Conservation (phyloP, 2,113 vertebrate species). For the Castor canadensis region DNA sequence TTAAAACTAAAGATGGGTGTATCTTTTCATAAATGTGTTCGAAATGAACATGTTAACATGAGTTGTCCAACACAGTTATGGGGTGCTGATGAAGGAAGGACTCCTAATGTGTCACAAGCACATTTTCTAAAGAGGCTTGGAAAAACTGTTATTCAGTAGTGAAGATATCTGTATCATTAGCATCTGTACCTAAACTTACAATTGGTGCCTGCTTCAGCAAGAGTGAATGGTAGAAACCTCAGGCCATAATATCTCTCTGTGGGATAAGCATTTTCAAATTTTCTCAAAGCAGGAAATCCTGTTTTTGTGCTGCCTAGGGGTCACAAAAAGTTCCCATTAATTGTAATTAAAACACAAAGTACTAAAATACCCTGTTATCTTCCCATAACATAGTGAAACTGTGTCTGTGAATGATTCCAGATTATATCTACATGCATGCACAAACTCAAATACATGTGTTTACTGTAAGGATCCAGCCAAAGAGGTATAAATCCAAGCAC, state of each 20-base stretch:
- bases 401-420: not conserved
- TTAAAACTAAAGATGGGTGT: conserved; percentile 44
- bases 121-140: not conserved
- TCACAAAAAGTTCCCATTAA: conserved; percentile 24
- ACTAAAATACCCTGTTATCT: not conserved
- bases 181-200: not conserved
- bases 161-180: not conserved
- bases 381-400: not conserved
- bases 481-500: not conserved
- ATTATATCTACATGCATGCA: not conserved
- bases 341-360: not conserved
- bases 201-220: not conserved
- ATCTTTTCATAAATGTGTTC: conserved; percentile 20
- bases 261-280: conserved; percentile 45
- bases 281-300: not conserved
- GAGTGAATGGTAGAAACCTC: not conserved
- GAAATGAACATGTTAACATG: not conserved
- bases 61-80: not conserved
- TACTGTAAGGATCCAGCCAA: not conserved
- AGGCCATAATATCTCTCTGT: not conserved
- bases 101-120: not conserved
- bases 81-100: conserved; percentile 11
- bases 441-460: not conserved
- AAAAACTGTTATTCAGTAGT: not conserved
- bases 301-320: not conserved